A percentile compares a stretch with the other conserved stretches of the same genome.
phyloP scores from a whole-genome alignment of 2,888 invertebrate genomes.

The Deladenus siricidicola region DNA sequence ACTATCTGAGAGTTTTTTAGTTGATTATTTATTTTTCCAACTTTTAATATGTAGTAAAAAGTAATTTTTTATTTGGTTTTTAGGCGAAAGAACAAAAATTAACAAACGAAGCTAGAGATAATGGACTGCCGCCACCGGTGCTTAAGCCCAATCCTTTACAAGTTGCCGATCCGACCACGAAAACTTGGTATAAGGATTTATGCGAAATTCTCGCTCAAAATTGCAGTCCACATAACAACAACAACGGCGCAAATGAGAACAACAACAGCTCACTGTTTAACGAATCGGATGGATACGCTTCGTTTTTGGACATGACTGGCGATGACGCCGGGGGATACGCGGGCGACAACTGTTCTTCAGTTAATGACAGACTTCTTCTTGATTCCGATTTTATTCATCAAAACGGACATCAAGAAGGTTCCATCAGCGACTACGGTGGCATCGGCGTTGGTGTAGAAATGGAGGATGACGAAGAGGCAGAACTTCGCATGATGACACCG shows the following conservation, averaged over 20 bases:
- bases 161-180: neutral
- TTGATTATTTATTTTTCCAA: too few relatives aligned
- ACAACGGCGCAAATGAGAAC: slow-evolving; percentile 2
- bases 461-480: slow-evolving; percentile 8
- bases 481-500: slow-evolving; percentile 1
- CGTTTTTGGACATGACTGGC: too few relatives aligned
- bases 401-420: too few relatives aligned
- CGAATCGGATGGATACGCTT: too few relatives aligned
- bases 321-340: too few relatives aligned
- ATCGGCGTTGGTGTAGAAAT: slow-evolving; percentile 10
- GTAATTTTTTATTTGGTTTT: neutral
- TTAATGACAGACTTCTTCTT: too few relatives aligned
- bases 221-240: slow-evolving; percentile 2
- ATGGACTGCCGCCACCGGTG: neutral
- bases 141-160: neutral
- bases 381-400: too few relatives aligned
- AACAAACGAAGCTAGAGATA: slow-evolving; percentile 2
- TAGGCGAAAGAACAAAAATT: slow-evolving; percentile 17
- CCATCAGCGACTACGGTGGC: too few relatives aligned
- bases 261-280: too few relatives aligned
- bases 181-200: neutral
- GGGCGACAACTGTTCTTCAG: too few relatives aligned
- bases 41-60: neutral
- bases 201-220: slow-evolving; percentile 8
- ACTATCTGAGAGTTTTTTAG: neutral